Percentiles rank a stretch among this genome's conserved stretches.
These are phyloP conservation scores for Aporrectodea caliginosa DNA, from an alignment of 1,140 invertebrate species.

Conservation along the genomic window DNA sequence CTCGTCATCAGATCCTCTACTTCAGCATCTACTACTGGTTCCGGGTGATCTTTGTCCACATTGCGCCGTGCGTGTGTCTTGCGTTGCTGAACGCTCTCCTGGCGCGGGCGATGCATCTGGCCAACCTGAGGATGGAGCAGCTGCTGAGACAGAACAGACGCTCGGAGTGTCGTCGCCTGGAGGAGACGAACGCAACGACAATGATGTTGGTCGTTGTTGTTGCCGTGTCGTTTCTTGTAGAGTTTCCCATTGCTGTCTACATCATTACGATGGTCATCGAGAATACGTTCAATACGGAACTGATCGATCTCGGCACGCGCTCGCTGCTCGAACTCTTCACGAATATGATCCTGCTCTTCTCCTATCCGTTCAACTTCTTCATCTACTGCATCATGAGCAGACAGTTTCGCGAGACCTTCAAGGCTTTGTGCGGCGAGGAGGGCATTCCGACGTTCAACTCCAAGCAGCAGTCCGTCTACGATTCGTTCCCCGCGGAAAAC, in stretches of 20 bases:
- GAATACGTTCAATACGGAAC: slow-evolving; percentile 54
- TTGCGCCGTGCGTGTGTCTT: slow-evolving; percentile 77
- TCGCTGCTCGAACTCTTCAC: slow-evolving; percentile 52
- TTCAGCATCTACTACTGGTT: slow-evolving; percentile 61
- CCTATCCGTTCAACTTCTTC: slow-evolving; percentile 85
- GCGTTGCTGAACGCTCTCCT: slow-evolving; percentile 78
- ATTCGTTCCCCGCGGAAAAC: neutral
- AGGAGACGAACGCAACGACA: slow-evolving; percentile 82
- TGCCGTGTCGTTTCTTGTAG: slow-evolving; percentile 77
- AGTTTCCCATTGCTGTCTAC: slow-evolving; percentile 80
- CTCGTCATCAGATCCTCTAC: neutral
- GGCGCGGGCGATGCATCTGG: slow-evolving; percentile 72
- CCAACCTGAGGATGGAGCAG: slow-evolving; percentile 63
- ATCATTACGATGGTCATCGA: slow-evolving; percentile 70
- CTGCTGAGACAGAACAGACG: slow-evolving; percentile 54
- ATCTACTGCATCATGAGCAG: slow-evolving; percentile 89
- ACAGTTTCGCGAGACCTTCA: slow-evolving; percentile 82
- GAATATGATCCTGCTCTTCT: slow-evolving; percentile 75
- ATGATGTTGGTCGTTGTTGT: slow-evolving; percentile 87
- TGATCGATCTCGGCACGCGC: slow-evolving; percentile 74
- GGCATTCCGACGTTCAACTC: neutral
- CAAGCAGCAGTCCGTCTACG: neutral
- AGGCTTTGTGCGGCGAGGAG: neutral
- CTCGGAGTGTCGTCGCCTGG: slow-evolving; percentile 70
- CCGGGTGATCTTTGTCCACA: slow-evolving; percentile 78